Base-by-base conservation (phyloP, 2,888 invertebrate species). In the Amaurobius ferox region DNA sequence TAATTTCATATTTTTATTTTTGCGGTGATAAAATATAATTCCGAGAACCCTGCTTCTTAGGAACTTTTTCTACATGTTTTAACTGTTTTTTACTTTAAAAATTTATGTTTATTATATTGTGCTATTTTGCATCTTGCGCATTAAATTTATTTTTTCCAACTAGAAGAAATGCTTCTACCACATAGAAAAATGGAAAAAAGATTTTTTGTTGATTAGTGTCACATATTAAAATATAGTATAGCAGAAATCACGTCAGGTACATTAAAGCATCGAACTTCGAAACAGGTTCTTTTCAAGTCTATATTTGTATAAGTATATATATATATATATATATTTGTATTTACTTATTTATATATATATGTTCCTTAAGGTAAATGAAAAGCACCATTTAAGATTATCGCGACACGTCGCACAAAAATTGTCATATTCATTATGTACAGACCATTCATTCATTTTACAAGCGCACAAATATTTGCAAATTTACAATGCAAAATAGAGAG, bases 331-430 rank as follows among this genome's bases (percentile, higher is more conserved):
- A 61, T 61, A 70, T 70, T 68, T 79, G 64, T 70, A 61, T 81
- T 55, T 74, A 74, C 68, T 74, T 80, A 74, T 80, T 81, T 74
- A 74, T 81, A 81, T 68, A 62, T 55, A 81, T 68, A 62, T 55
- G 44, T 55, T 73, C 48, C 55, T 72, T 48, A 67, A 35, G 74
- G 74, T 67, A 74, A 35, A 39, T 23, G 35, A 81, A 81, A 74
- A 74, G 74, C 80, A 74, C 74, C 80, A 81, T 81, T 81, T 70
- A 81, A 81, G 68, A 81, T 78, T 68, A 76, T 78, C 79, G 79
- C 73, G 67, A 67, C 72, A 80, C 61, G 68, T 67, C 35, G 80
- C n/a, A n/a, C n/a, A n/a, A n/a, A n/a, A n/a, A n/a, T n/a, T n/a
- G n/a, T n/a, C n/a, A 68, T 72, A 62, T 23, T 23, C 23, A n/a